Evolutionary conservation across 2,113 vertebrate species (phyloP).

Genomic region (Alouatta palliata): DNA sequence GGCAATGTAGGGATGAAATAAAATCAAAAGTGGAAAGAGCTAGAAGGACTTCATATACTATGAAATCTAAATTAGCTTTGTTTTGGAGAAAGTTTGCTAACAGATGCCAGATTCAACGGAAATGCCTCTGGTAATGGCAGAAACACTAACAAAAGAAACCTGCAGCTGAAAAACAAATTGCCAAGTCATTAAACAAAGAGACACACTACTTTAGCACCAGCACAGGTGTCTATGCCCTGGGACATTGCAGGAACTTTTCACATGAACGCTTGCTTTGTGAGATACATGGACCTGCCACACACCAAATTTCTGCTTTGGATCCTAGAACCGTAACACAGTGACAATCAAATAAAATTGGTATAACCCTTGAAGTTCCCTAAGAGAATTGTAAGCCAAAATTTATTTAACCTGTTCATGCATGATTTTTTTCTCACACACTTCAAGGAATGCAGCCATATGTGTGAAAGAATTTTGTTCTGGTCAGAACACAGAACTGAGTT

Average conservation of each 20-base stretch:
- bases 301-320: constrained; percentile 36
- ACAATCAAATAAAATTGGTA: background rate
- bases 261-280: background rate
- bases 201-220: background rate
- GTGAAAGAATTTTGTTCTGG: background rate
- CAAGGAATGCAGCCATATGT: background rate
- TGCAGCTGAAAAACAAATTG: constrained; percentile 56
- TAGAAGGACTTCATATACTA: background rate
- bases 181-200: constrained; percentile 56
- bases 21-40: constrained; percentile 35
- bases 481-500: background rate
- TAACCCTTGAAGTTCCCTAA: background rate
- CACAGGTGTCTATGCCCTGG: background rate
- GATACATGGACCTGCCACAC: background rate
- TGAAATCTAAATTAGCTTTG: constrained; percentile 58
- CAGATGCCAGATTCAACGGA: constrained; percentile 52
- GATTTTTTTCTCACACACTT: background rate
- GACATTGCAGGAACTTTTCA: background rate
- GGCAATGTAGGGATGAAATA: background rate
- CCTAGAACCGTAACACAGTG: background rate
- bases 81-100: constrained; percentile 10
- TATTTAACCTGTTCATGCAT: background rate
- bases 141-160: constrained; percentile 48
- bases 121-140: constrained; percentile 40
- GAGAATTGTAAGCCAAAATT: background rate